Evolutionary conservation across 2,797 vertebrate genomes (phyloP), one percentile per base, ranked within the genome.

Genomic region (Pangasius mekongensis): DNA sequence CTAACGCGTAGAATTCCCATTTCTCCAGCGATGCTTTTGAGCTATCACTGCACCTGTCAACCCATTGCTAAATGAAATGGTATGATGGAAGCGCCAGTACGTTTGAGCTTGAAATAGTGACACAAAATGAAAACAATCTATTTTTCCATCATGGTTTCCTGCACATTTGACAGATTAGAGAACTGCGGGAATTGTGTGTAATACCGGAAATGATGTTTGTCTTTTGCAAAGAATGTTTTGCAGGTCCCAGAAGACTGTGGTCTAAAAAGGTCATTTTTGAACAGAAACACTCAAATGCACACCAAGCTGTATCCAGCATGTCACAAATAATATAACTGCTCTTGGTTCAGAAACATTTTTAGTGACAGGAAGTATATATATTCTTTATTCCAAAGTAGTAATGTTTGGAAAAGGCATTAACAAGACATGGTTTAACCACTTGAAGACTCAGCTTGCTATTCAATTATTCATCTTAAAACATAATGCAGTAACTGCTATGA

Each of bases 141-240:
- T 87, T 83, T 74, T 73, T 83, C 80, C 69, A 83, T 74, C 80
- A 83, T n/a, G 67, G n/a, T 33, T 83, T 83, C 56, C 49, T 83
- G 67, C 52, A 83, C 78, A 60, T 83, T 74, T 62, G 67, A 76
- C 86, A 83, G 78, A 74, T 62, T 74, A 27, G 86, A 80, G 56
- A 83, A 87, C 67, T 24, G 2, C 3, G 66, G 78, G 66, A 83
- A 83, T 83, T 58, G 10, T 22, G 27, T 62, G 36, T 36, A 62
- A 74, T 62, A 27, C 22, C 39, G 24, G 67, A 82, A 87, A 83
- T 87, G 7, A 71, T 82, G 67, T 62, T 74, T 83, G 67, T 10
- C 78, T 58, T 60, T 81, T 60, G 52, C 16, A 24, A 22, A 47
- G 39, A 76, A 27, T 47, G 30, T 83, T 62, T 52, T 36, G 58